Percentiles rank a stretch among this genome's conserved stretches.
These are phyloP conservation scores for Barbus barbus DNA, from an alignment of 2,113 vertebrate genomes.

Conservation along the genomic window DNA sequence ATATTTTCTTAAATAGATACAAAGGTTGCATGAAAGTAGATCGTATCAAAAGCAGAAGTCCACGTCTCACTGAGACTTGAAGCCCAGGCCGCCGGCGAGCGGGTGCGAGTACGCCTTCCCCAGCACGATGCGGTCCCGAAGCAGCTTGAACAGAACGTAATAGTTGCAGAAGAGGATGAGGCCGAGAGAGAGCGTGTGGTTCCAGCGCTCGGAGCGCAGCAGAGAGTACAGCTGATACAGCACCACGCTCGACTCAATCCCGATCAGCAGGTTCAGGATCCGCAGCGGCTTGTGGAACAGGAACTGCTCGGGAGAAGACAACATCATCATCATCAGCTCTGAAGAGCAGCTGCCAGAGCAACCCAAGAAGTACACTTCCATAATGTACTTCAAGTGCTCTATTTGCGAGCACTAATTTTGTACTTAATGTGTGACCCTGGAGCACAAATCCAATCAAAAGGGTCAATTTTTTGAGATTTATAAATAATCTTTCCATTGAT, in stretches of 20 bases:
- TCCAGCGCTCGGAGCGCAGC: constrained; percentile 96
- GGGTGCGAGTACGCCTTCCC: constrained; percentile 95
- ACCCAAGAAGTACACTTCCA: no score
- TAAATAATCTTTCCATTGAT: no score
- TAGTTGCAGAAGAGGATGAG: constrained; percentile 99
- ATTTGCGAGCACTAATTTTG: no score
- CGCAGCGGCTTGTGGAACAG: constrained; percentile 97
- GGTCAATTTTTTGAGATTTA: no score
- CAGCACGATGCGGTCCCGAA: constrained; percentile 95
- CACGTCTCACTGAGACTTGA: constrained; percentile 93
- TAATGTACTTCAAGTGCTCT: no score
- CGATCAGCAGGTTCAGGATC: constrained; percentile 95
- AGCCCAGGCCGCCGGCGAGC: constrained; percentile 82
- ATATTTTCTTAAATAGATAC: constrained; percentile 99
- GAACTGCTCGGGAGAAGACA: constrained; percentile 75
- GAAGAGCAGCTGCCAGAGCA: no score
- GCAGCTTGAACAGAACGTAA: constrained; percentile 97
- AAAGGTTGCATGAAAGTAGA: constrained; percentile 99
- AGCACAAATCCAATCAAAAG: no score
- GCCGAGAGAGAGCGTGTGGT: constrained; percentile 97
- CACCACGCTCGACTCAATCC: constrained; percentile 94
- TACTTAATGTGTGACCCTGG: no score
- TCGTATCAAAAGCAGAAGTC: constrained; percentile 99
- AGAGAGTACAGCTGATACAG: constrained; percentile 97
- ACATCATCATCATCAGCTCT: no score